Base-by-base conservation (phyloP, 2,113 vertebrate species). In the Zosterops hypoxanthus region DNA sequence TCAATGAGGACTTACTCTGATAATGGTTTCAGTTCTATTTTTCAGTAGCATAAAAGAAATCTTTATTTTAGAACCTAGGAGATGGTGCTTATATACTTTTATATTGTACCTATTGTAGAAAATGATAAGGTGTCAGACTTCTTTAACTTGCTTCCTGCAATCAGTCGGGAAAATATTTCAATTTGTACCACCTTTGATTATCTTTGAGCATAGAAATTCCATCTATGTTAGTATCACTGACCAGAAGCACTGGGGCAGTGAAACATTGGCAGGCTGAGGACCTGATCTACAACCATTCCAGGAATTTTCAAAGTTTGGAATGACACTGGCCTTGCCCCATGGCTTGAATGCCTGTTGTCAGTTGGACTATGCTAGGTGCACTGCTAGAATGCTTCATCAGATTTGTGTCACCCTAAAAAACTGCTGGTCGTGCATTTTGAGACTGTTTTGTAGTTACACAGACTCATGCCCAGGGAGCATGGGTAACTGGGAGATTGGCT, bases 201-300 rank as follows among this genome's bases (percentile, higher is more conserved):
- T 57, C 28, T 64, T 22, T 5, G 7, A 50, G 12, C 28, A 5
- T 16, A 70, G 59, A 57, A 86, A 17, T 41, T 90, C 50, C 80
- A 36, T 46, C 20, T 80, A 0, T 64, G 23, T 71, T 81, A 70
- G 34, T 71, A 11, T 59, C 29, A 33, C 4, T 0, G 0, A 50
- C 42, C 13, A 66, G 41, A 47, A 91, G 41, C 24, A 16, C 0
- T 53, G 50, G 31, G 24, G 12, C 36, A 83, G 20, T 50, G 55
- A 55, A 83, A 11, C 41, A 2, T 2, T 47, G 46, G 24, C 65
- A 21, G 44, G 17, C 34, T 47, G 34, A 63, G 65, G 57, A 50
- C 12, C 33, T 75, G 55, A 28, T 5, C 20, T 82, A 18, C 24
- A 68, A 8, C 13, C 18, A 19, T 68, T 73, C 44, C 14, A 28